Evolutionary conservation across 1,140 invertebrate genomes (phyloP), one percentile per base, ranked within the genome.

Genomic region (Condylostylus longicornis): DNA sequence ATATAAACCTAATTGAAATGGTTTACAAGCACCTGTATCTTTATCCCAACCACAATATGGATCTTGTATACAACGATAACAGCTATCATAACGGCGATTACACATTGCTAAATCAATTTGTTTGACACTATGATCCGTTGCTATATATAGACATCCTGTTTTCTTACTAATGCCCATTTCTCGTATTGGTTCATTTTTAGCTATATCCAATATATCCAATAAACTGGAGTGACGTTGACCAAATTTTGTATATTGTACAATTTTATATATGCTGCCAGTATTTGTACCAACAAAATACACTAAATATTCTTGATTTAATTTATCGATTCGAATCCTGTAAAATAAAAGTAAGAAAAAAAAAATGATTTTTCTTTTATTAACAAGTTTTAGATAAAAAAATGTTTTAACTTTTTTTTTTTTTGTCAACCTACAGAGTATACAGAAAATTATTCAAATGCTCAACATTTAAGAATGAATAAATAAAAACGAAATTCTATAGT

Each of bases 21-120:
- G 75, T 38, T 76, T 75, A 53, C 82, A 86, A 17, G 71, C 67
- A 14, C 72, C 73, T 1, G 72, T 68, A 45, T 84, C 79, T 48
- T 79, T 77, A 53, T 84, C 79, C 82, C 82, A 85, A 15, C 81
- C 82, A 45, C 82, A 85, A 50, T 84, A 84, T 0, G 82, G 82
- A 63, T 85, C 82, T 40, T 77, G 68, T 4, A 81, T 75, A 53
- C 82, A 85, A 30, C 78, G 69, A 18, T 82, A 66, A 48, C 82
- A 85, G 48, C 75, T 82, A 53, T 82, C 79, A 51, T 83, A 82
- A 33, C 65, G 62, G n/a, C 63, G 62, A 41, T 69, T 67, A 46
- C 82, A 85, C 56, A 79, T 79, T 30, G 75, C 70, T 27, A 84
- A 53, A 45, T 81, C 77, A 39, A 85, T 70, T 61, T 85, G 81